phyloP scores from a whole-genome alignment of 2,113 vertebrate species.

The Myotis brandtii region DNA sequence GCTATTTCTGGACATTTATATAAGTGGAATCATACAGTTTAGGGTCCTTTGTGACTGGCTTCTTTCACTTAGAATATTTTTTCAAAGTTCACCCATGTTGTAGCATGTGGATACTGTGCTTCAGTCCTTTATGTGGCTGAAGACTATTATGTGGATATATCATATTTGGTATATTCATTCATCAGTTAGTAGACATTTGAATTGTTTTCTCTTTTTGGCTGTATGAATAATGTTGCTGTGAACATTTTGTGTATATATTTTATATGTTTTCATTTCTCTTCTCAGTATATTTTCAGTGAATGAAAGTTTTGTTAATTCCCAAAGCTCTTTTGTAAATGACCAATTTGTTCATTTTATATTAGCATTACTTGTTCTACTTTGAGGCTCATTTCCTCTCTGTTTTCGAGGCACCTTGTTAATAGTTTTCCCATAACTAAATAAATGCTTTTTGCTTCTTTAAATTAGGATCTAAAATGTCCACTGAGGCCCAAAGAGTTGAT shows the following conservation, averaged over 20 bases:
- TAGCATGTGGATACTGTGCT: not conserved
- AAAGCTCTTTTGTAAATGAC: constrained; percentile 30
- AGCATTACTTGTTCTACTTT: not conserved
- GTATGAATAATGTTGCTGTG: constrained; percentile 12
- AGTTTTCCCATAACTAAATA: not conserved
- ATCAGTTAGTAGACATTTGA: not conserved
- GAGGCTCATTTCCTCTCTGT: not conserved
- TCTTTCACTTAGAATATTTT: not conserved
- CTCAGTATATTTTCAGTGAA: not conserved
- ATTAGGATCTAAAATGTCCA: constrained; percentile 95
- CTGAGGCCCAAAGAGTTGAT: constrained; percentile 97
- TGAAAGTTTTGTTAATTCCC: constrained; percentile 8
- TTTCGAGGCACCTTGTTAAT: not conserved
- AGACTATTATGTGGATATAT: not conserved
- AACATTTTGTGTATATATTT: constrained; percentile 5
- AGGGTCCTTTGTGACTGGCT: not conserved
- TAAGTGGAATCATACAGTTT: not conserved
- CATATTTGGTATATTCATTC: not conserved
- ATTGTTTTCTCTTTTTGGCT: not conserved
- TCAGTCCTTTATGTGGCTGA: not conserved
- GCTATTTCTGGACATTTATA: not conserved
- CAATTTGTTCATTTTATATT: not conserved
- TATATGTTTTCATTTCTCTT: constrained; percentile 3
- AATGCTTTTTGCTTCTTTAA: constrained; percentile 64
- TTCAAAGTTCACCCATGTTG: not conserved